These are phyloP conservation scores for Ceyx margarethae DNA, from an alignment of 2,113 vertebrate species.

Conservation along the genomic window DNA sequence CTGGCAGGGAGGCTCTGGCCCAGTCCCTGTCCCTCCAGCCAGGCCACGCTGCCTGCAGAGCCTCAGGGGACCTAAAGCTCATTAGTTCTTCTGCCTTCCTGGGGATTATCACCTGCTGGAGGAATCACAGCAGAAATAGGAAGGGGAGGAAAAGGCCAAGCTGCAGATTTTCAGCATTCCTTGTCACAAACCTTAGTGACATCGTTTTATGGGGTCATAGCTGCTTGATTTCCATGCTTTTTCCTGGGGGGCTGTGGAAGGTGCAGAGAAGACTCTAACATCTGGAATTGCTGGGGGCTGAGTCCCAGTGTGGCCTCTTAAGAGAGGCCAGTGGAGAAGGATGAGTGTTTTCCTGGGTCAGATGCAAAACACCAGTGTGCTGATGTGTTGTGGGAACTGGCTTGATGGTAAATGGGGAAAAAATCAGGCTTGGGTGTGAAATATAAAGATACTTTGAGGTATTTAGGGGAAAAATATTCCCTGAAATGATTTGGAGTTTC, in stretches of 20 bases:
- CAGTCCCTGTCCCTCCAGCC: not conserved
- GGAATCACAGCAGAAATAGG: no score
- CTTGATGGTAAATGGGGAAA: not conserved
- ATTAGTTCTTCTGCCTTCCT: not conserved
- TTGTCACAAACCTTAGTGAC: not conserved
- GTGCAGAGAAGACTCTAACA: not conserved
- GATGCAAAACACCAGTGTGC: not conserved
- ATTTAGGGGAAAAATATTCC: not conserved
- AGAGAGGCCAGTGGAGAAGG: not conserved
- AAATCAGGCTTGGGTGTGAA: not conserved
- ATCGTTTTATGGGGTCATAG: not conserved
- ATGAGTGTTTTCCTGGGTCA: not conserved
- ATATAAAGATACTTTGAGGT: not conserved
- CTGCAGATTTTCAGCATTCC: not conserved
- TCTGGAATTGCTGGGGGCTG: not conserved
- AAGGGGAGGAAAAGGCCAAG: not conserved
- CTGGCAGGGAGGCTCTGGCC: not conserved
- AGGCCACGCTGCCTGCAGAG: accelerated
- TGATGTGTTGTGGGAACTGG: not conserved
- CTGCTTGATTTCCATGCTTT: not conserved
- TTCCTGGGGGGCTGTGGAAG: not conserved
- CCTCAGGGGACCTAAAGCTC: not conserved
- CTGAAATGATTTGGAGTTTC: not conserved
- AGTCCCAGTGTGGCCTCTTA: no score
- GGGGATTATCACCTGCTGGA: not conserved